Conservation (phyloP, 2,113 vertebrate species). For the Solea senegalensis region DNA sequence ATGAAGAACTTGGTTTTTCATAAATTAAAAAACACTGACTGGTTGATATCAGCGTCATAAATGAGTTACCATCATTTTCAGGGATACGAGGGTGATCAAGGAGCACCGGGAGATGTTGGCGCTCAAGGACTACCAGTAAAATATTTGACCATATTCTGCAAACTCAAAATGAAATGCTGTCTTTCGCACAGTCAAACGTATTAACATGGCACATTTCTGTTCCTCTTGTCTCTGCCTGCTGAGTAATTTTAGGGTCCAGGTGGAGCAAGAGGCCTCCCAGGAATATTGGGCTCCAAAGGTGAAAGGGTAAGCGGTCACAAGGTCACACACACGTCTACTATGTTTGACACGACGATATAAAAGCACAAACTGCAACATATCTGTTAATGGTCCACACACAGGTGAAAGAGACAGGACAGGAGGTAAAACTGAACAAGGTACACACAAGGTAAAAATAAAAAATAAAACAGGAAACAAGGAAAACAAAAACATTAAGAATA, state of each 20-base stretch:
- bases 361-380: too few relatives aligned
- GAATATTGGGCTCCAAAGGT: slow-evolving; percentile 89
- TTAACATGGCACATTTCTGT: slow-evolving; percentile 37
- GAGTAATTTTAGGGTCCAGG: slow-evolving; percentile 86
- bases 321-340: background rate
- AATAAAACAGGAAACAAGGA: too few relatives aligned
- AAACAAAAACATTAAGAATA: too few relatives aligned
- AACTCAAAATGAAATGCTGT: background rate
- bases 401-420: too few relatives aligned
- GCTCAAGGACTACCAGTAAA: slow-evolving; percentile 93
- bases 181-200: slow-evolving; percentile 17
- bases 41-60: background rate
- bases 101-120: slow-evolving; percentile 86
- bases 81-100: slow-evolving; percentile 95
- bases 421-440: too few relatives aligned
- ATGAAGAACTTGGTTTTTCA: background rate
- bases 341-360: too few relatives aligned
- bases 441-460: too few relatives aligned
- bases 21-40: background rate
- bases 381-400: too few relatives aligned
- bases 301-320: slow-evolving; percentile 85
- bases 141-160: slow-evolving; percentile 69
- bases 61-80: slow-evolving; percentile 59
- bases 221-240: slow-evolving; percentile 45
- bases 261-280: slow-evolving; percentile 89